Evolutionary conservation across 2,113 vertebrate genomes (phyloP).

Genomic region (Salvelinus alpinus): DNA sequence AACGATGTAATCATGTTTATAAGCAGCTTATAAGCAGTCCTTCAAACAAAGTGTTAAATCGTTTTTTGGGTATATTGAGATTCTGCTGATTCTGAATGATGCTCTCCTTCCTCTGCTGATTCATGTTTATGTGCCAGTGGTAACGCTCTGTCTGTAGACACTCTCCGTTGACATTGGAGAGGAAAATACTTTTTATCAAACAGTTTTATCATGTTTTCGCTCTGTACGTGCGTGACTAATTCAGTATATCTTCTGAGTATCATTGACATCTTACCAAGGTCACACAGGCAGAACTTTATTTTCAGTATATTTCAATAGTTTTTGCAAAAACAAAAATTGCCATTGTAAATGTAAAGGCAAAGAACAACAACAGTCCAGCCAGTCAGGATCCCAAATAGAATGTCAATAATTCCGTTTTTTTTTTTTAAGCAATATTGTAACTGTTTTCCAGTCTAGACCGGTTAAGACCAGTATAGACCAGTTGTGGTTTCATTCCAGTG

Average conservation of each 20-base stretch:
- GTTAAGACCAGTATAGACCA: neutral
- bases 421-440: neutral
- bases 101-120: neutral
- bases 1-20: no score
- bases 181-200: neutral
- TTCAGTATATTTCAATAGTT: neutral
- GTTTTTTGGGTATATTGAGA: no score
- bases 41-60: no score
- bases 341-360: neutral
- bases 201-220: neutral
- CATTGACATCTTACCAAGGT: no score
- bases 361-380: neutral
- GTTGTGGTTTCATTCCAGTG: conserved; percentile 8
- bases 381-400: conserved; percentile 6
- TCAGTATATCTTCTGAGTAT: neutral
- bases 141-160: neutral
- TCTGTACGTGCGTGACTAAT: neutral
- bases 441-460: neutral
- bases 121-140: neutral
- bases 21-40: no score
- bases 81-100: neutral
- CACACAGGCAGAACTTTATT: neutral
- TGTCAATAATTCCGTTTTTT: neutral
- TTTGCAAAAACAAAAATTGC: neutral
- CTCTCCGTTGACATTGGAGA: neutral